phyloP scores from a whole-genome alignment of 2,797 vertebrate species.

The Hyperoplus lanceolatus region DNA sequence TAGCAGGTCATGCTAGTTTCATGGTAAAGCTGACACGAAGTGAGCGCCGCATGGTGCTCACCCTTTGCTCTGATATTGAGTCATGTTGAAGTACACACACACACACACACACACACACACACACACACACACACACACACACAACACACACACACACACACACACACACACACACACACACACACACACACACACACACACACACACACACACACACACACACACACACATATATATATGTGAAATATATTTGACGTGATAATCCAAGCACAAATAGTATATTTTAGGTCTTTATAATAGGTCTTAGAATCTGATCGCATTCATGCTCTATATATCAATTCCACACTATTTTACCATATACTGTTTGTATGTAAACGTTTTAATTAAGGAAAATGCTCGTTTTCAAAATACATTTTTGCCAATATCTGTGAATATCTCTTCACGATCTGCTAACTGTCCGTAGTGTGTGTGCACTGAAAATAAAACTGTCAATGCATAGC shows the following conservation, averaged over 20 bases:
- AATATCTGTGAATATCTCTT: too few species aligned
- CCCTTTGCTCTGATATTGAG: constrained; percentile 24
- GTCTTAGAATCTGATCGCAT: not conserved
- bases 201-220: too few species aligned
- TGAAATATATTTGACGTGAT: not conserved
- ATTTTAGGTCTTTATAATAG: not conserved
- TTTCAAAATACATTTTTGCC: too few species aligned
- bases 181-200: too few species aligned
- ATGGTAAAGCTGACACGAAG: constrained; percentile 28
- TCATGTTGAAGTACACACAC: constrained; percentile 12
- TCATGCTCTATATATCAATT: not conserved
- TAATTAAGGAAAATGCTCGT: too few species aligned
- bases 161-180: not conserved
- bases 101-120: too few species aligned
- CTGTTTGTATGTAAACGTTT: not conserved
- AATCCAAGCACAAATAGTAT: not conserved
- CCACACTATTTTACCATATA: not conserved
- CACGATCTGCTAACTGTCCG: too few species aligned
- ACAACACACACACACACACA: too few species aligned
- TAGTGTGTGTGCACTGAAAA: too few species aligned
- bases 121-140: too few species aligned
- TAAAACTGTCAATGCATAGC: too few species aligned
- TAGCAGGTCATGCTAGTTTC: constrained; percentile 9
- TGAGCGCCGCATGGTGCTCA: constrained; percentile 9
- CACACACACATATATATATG: not conserved